phyloP scores from a whole-genome alignment of 2,797 vertebrate species.

The Morus bassanus region DNA sequence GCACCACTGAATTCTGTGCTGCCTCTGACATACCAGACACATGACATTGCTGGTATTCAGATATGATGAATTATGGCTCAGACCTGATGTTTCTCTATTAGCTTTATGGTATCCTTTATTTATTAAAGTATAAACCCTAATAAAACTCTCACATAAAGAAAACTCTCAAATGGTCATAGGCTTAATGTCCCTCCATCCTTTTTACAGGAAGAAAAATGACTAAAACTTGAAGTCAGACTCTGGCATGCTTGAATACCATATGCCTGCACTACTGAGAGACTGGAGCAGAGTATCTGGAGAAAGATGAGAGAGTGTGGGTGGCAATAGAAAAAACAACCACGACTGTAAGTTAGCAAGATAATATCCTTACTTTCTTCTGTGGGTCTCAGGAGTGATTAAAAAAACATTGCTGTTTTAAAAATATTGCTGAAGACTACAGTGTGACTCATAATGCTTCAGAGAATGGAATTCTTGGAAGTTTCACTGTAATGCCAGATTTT shows the following conservation, averaged over 20 bases:
- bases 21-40: background rate
- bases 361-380: conserved; percentile 71
- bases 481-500: conserved; percentile 65
- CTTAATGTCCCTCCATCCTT: conserved; percentile 34
- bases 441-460: conserved; percentile 70
- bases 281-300: conserved; percentile 65
- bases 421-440: conserved; percentile 68
- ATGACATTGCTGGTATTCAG: background rate
- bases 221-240: conserved; percentile 64
- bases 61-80: background rate
- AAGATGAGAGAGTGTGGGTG: conserved; percentile 68
- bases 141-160: background rate
- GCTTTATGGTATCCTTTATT: background rate
- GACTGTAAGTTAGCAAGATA: conserved; percentile 69
- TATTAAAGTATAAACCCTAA: background rate
- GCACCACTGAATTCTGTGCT: background rate
- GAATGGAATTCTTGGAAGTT: conserved; percentile 72
- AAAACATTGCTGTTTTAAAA: conserved; percentile 68
- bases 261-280: conserved; percentile 60
- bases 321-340: conserved; percentile 65
- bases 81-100: background rate
- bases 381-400: conserved; percentile 68
- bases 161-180: background rate
- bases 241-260: conserved; percentile 62
- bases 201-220: conserved; percentile 56